Percentiles rank a stretch among this genome's conserved stretches.
Conservation (phyloP, 1,140 invertebrate species). For the Mesaphorura yosii region DNA sequence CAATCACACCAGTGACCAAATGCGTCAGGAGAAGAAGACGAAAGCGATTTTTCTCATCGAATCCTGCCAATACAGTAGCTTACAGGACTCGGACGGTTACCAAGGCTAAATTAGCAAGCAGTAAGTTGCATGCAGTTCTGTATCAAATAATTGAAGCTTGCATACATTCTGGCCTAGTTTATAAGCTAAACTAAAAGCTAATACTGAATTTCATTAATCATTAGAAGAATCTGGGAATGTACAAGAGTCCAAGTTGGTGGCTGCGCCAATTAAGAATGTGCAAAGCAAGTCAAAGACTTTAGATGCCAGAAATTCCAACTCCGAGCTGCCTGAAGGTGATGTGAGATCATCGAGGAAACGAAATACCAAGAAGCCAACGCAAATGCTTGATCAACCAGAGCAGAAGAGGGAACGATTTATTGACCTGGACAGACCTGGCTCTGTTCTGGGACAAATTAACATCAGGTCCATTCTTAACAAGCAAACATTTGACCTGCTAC, state of each 20-base stretch:
- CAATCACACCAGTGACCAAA: too few relatives aligned
- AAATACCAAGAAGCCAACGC: constrained; percentile 69
- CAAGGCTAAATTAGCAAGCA: constrained; percentile 22
- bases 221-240: constrained; percentile 23
- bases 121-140: constrained; percentile 13
- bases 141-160: background rate
- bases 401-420: constrained; percentile 78
- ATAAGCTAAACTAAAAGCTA: constrained; percentile 11
- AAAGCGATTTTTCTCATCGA: constrained; percentile 22
- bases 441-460: constrained; percentile 85
- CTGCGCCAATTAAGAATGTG: constrained; percentile 83
- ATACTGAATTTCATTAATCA: constrained; percentile 4
- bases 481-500: constrained; percentile 77
- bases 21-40: too few relatives aligned
- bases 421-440: constrained; percentile 92
- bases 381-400: constrained; percentile 78
- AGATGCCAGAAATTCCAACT: too few relatives aligned
- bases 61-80: constrained; percentile 10
- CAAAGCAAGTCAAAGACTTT: background rate
- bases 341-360: constrained; percentile 65
- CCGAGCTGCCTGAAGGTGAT: constrained; percentile 55
- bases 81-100: constrained; percentile 27
- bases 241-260: constrained; percentile 67
- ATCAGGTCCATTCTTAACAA: constrained; percentile 69
- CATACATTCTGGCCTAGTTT: background rate